phyloP scores from a whole-genome alignment of 2,113 vertebrate species.

The Leptosomus discolor region DNA sequence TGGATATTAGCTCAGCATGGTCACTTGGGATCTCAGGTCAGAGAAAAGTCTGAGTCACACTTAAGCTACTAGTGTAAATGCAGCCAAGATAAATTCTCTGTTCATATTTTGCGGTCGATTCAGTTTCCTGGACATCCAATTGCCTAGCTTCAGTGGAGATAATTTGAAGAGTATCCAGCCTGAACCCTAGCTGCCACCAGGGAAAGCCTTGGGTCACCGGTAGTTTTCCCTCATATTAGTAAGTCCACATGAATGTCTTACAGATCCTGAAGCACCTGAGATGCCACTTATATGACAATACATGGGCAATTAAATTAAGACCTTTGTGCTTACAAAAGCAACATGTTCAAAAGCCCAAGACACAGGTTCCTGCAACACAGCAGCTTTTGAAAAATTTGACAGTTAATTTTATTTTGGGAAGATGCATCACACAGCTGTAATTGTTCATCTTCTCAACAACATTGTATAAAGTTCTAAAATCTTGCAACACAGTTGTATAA shows the following conservation, averaged over 20 bases:
- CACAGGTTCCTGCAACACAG: background rate
- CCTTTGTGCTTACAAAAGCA: background rate
- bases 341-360: background rate
- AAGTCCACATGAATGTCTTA: background rate
- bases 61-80: background rate
- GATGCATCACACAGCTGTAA: background rate
- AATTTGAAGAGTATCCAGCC: background rate
- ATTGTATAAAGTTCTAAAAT: background rate
- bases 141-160: background rate
- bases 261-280: background rate
- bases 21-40: background rate
- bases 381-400: background rate
- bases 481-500: background rate
- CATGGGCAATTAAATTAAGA: background rate
- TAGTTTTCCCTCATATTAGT: background rate
- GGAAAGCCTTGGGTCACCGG: background rate
- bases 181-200: background rate
- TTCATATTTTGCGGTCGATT: background rate
- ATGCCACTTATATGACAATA: background rate
- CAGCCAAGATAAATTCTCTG: background rate
- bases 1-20: background rate
- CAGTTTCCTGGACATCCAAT: background rate
- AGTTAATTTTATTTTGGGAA: background rate
- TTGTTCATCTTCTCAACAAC: background rate
- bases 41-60: background rate